These are phyloP conservation scores for Entosphenus tridentatus DNA, from an alignment of 2,113 vertebrate species.

Conservation along the genomic window DNA sequence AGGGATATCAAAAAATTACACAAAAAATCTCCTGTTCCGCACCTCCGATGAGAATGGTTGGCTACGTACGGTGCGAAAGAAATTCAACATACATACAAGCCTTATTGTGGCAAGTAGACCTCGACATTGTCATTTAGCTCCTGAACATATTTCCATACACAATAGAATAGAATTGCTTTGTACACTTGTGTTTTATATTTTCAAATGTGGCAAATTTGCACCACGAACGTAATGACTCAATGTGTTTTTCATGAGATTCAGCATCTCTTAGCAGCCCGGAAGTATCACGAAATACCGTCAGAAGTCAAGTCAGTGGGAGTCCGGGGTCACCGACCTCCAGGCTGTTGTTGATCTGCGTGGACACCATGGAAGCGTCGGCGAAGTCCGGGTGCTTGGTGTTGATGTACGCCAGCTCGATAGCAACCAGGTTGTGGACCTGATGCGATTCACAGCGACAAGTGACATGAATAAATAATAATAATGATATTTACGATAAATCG, in stretches of 20 bases:
- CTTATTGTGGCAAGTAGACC: too few relatives aligned
- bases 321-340: slow-evolving; percentile 38
- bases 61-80: too few relatives aligned
- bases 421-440: slow-evolving; percentile 92
- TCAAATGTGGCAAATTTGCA: not conserved
- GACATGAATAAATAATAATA: too few relatives aligned
- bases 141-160: too few relatives aligned
- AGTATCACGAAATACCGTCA: not conserved
- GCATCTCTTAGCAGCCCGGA: not conserved
- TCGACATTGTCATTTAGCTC: too few relatives aligned
- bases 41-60: too few relatives aligned
- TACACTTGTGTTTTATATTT: not conserved
- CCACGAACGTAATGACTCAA: not conserved
- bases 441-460: too few relatives aligned
- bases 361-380: slow-evolving; percentile 71
- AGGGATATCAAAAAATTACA: too few relatives aligned
- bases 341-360: slow-evolving; percentile 59
- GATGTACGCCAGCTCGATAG: slow-evolving; percentile 90
- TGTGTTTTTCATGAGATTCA: not conserved
- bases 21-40: too few relatives aligned
- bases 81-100: too few relatives aligned
- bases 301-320: not conserved
- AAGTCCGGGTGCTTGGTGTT: slow-evolving; percentile 98
- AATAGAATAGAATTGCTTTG: too few relatives aligned
- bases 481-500: too few relatives aligned